A percentile compares a stretch with the other conserved stretches of the same genome.
Conservation (phyloP, 2,797 vertebrate species). For the Rhynchotus rufescens region DNA sequence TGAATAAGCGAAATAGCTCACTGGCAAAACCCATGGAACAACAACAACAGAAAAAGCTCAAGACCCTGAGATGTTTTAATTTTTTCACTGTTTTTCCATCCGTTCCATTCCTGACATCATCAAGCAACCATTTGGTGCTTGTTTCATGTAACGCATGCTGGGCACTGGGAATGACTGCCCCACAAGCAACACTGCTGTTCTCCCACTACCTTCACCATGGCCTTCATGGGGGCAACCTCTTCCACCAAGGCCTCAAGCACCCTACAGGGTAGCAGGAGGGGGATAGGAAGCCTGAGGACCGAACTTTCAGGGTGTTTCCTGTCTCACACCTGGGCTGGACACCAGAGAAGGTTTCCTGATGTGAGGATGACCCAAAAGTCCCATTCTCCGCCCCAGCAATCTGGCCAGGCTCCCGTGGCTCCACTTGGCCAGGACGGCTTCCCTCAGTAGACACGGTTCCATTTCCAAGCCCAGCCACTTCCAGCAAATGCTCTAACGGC, state of each 20-base stretch:
- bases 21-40: constrained; percentile 56
- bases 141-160: background rate
- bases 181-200: constrained; percentile 19
- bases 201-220: background rate
- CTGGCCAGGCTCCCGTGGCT: background rate
- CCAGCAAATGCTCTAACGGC: background rate
- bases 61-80: constrained; percentile 23
- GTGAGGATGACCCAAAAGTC: background rate
- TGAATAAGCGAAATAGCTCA: constrained; percentile 47
- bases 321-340: background rate
- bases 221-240: rapidly evolving
- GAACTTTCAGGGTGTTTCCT: background rate
- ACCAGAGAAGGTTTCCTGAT: background rate
- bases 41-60: background rate
- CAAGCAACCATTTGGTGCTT: constrained; percentile 31
- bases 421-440: background rate
- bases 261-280: background rate
- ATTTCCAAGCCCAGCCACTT: background rate
- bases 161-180: background rate
- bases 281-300: background rate
- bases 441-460: background rate
- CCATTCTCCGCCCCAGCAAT: background rate
- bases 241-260: background rate
- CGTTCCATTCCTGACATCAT: constrained; percentile 41
- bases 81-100: constrained; percentile 59